These are phyloP conservation scores for Chrysotoxum bicinctum DNA, from an alignment of 2,888 invertebrate genomes.

Conservation along the genomic window DNA sequence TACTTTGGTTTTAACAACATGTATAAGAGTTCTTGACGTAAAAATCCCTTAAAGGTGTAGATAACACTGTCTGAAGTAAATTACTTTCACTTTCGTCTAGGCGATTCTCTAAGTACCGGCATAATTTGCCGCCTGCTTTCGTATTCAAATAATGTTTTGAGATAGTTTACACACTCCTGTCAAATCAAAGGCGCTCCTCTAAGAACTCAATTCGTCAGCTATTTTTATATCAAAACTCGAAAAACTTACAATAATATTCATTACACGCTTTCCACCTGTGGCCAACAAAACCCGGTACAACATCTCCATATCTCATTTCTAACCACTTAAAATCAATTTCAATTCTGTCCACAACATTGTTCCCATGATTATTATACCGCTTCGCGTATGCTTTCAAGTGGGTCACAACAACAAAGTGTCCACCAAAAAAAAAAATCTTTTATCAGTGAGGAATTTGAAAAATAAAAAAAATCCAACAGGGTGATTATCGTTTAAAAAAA, in stretches of 20 bases:
- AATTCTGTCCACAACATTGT: constrained; percentile 30
- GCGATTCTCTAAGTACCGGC: not conserved
- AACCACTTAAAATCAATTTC: constrained; percentile 24
- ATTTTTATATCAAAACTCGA: not conserved
- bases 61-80: not conserved
- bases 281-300: not conserved
- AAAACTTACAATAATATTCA: constrained; percentile 5
- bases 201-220: constrained; percentile 27
- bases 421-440: constrained; percentile 2
- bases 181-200: constrained; percentile 1
- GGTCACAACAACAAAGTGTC: constrained; percentile 37
- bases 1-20: too few relatives aligned
- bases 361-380: constrained; percentile 25
- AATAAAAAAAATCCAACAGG: not conserved
- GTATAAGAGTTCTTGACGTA: too few relatives aligned
- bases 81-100: not conserved
- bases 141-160: constrained; percentile 8
- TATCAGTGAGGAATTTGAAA: constrained; percentile 14
- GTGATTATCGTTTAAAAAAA: constrained; percentile 13
- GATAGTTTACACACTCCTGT: not conserved
- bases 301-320: not conserved
- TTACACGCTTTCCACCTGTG: constrained; percentile 39
- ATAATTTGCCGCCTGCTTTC: not conserved
- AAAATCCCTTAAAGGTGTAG: too few relatives aligned
- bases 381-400: constrained; percentile 20